Base-by-base conservation (phyloP, 2,888 invertebrate species). In the Fabriciana adippe region DNA sequence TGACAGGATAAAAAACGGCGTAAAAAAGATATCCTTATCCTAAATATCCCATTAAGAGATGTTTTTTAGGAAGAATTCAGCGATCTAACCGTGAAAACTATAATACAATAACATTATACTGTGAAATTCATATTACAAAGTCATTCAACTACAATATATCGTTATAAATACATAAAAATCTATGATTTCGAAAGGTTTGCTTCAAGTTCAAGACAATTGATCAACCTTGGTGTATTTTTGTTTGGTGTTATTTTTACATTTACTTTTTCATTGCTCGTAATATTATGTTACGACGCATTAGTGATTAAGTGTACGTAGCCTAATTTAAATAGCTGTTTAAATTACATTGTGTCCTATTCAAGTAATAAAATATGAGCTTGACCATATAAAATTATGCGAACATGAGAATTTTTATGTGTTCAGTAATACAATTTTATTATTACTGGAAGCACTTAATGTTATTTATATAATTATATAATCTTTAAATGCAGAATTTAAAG, bases 191-290 rank as follows among this genome's bases (percentile, higher is more conserved):
- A 73, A 73, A 73, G 71, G 72, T 66, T 62, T 61, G 66, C 35
- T 50, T 57, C 70, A 74, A 71, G 72, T 73, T 74, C 74, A 73
- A 72, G 71, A 63, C 65, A 73, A 67, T 73, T 68, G 64, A 16
- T n/a, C 57, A 62, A 65, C 73, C 74, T 74, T 74, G 73, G 35
- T 50, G n/a, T 64, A 62, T 65, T 67, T 69, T 62, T 57, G 45
- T 61, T 64, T 41, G 55, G 47, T 47, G 35, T 64, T 64, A 48
- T 64, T 61, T 48, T n/a, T 54, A 63, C 48, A 41, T 55, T 64
- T 56, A 66, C 60, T 64, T 66, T n/a, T 67, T 66, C 55, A 60
- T 60, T 48, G 11, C n/a, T 59, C 47, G 57, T 47, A n/a, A 47
- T 2, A 8, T 21, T 21, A 26, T 26, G 6, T 14, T 59, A 47